Base-by-base conservation (phyloP, 2,888 invertebrate genomes). In the Xylocampa areola region DNA sequence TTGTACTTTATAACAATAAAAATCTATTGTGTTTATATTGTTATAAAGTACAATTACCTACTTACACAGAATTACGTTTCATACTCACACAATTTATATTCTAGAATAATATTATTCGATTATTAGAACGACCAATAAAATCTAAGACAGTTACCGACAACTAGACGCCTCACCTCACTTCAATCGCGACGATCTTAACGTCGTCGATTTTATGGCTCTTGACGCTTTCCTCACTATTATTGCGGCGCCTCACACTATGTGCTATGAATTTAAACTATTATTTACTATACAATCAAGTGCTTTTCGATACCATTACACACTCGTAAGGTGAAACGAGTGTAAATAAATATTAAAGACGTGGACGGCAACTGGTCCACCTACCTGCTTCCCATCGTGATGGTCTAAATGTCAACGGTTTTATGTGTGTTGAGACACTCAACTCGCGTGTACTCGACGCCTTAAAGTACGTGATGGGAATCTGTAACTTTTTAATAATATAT, bases 401-500 rank as follows among this genome's bases (percentile, higher is more conserved):
- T 73, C 55, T 49, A 54, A 66, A 72, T 79, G 76, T 79, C 77
- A 77, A 74, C 70, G 68, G 64, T 73, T 81, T 81, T 77, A 81
- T 77, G 64, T 69, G 37, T 55, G 39, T 52, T 61, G 53, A 48
- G 54, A 71, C 62, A 66, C 44, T 63, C 13, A 1, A 25, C 17
- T 23, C 4, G 30, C 49, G 16, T 45, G 37, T 47, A 32, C 47
- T n/a, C n/a, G 19, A 69, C 51, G 65, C 66, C 44, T 69, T 4
- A 17, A 29, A 2, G 21, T 14, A 51, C 65, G 65, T 69, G 66
- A 10, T 16, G 1, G 13, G 70, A 69, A 69, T 73, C 5, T 52
- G 0, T 17, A 14, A 67, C n/a, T 30, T 35, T 30, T 16, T 16
- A 36, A 16, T 14, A 17, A 40, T 10, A 32, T 30, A 21, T 7